These are phyloP conservation scores for Iselma pallidipennis DNA, from an alignment of 2,888 invertebrate genomes.

Conservation along the genomic window DNA sequence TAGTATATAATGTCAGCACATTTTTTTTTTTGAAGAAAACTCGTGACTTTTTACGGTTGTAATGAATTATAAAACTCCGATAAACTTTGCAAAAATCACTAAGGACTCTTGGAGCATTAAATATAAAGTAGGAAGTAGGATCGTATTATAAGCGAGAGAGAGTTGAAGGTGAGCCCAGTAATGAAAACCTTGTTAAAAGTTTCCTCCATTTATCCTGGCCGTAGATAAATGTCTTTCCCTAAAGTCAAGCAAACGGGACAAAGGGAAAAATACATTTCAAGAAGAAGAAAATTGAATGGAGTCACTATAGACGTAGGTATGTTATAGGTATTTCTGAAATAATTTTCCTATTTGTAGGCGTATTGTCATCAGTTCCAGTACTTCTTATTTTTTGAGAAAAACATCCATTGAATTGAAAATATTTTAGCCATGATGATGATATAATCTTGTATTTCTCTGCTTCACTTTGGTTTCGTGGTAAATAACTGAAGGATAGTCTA, in stretches of 20 bases:
- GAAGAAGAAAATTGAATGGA: conserved; percentile 46
- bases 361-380: no score
- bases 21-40: background rate
- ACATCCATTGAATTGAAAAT: no score
- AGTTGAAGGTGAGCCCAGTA: conserved; percentile 44
- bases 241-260: conserved; percentile 45
- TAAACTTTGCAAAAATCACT: conserved; percentile 4
- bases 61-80: conserved; percentile 10
- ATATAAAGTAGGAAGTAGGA: conserved; percentile 38
- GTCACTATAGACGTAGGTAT: conserved; percentile 38
- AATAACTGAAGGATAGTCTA: conserved; percentile 45
- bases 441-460: conserved; percentile 28
- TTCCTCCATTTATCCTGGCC: conserved; percentile 47
- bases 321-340: background rate
- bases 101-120: conserved; percentile 16
- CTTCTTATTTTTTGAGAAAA: no score
- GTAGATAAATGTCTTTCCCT: conserved; percentile 48
- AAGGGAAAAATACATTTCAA: conserved; percentile 44
- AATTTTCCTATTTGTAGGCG: background rate
- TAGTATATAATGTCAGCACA: background rate
- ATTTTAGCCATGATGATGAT: conserved; percentile 8
- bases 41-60: conserved; percentile 1
- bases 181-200: conserved; percentile 54
- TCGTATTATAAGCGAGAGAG: conserved; percentile 36
- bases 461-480: conserved; percentile 24